phyloP scores from a whole-genome alignment of 2,888 invertebrate species.

The Gibbula magus region DNA sequence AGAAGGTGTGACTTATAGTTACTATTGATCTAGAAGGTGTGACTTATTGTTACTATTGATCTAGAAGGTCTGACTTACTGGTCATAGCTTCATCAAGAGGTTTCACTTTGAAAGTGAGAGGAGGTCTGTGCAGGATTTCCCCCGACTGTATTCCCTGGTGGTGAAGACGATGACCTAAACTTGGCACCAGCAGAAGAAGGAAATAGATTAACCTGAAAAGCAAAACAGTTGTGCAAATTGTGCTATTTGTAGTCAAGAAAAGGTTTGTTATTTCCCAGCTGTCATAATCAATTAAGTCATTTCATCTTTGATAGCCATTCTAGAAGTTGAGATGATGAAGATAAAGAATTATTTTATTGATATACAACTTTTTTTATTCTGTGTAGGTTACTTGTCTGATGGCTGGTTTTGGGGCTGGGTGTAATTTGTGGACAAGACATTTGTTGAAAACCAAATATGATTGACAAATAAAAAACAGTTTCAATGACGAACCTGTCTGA shows the following conservation, averaged over 20 bases:
- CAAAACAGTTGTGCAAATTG: not conserved
- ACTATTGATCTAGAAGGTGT: no score
- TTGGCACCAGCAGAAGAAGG: slow-evolving; percentile 68
- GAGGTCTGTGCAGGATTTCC: slow-evolving; percentile 43
- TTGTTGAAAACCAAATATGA: not conserved
- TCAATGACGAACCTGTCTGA: slow-evolving; percentile 69
- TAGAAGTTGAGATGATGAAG: no score
- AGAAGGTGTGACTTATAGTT: no score
- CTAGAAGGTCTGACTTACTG: slow-evolving; percentile 6
- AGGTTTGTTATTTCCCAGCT: no score
- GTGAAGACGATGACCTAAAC: slow-evolving; percentile 63
- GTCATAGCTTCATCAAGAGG: slow-evolving; percentile 21
- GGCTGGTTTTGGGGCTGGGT: no score
- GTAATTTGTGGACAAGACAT: not conserved
- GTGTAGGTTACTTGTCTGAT: no score
- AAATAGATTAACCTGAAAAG: slow-evolving; percentile 61
- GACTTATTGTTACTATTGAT: no score
- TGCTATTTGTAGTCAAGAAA: no score
- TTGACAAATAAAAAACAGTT: not conserved
- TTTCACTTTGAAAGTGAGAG: slow-evolving; percentile 41
- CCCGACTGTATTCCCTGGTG: slow-evolving; percentile 33
- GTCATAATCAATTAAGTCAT: no score
- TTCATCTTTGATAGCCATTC: no score
- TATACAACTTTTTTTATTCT: no score
- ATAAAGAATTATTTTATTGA: no score